Base-by-base conservation (phyloP, 2,113 vertebrate species). In the Stigmatopora nigra region DNA sequence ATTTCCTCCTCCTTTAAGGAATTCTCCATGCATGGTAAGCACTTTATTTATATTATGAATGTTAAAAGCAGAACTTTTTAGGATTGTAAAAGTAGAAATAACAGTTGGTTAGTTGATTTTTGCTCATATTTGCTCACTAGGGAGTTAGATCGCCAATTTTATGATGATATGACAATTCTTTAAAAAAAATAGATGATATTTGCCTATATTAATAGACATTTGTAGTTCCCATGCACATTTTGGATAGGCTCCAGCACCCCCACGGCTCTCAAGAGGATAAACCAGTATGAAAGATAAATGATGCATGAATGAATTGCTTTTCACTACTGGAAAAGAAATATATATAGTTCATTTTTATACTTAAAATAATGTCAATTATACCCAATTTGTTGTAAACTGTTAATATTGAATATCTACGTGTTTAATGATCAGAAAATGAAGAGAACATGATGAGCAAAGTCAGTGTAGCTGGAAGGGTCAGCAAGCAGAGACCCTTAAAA, bases 1-100 rank as follows among this genome's bases (percentile, higher is more conserved):
- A 0, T 97, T 95, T 78, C 93, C 96, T 0, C 90, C 93, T 36
- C 96, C 97, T 5, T 87, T 99, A 53, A 94, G 93, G 82, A 98
- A 95, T 78, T 93, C 97, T 7, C 93, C 89, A 0, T 99, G 97
- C 36, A 89, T 90, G 91, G 97, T 89, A 89, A 97, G 94, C 88
- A 58, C n/a, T 63, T 35, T 0, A 8, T 4, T 61, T 44, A 13
- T n/a, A 14, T 13, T 6, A 12, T 25, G 52, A 55, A 55, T 55
- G 52, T 4, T 20, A 4, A 56, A 4, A 11, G 8, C 19, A 3
- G 49, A 52, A n/a, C 19, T n/a, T n/a, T 52, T 49, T 52, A n/a
- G n/a, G 49, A 52, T 11, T n/a, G 19, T 9, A 11, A 10, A 52
- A 19, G 19, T 19, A 52, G 49, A 52, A 52, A 52, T 9, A 52